Conservation (phyloP, 2,888 invertebrate species). For the Hartigia nigra region DNA sequence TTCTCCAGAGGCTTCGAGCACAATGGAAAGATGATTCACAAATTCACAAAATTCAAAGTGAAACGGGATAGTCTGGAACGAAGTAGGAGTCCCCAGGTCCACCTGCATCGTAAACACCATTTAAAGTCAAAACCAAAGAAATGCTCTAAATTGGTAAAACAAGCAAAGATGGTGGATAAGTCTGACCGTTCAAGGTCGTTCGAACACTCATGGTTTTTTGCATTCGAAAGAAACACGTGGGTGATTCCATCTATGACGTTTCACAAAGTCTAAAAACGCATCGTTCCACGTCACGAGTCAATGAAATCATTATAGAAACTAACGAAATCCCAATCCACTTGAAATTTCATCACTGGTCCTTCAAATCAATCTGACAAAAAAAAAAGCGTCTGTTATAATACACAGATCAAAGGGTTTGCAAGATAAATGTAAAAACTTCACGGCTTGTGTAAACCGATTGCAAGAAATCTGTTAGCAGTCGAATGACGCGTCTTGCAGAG, state of each 20-base stretch:
- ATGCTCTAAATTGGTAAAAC: neutral
- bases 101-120: neutral
- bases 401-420: neutral
- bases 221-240: neutral
- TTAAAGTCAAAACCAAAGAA: neutral
- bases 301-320: neutral
- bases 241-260: neutral
- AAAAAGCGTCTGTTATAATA: neutral
- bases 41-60: neutral
- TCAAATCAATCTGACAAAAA: neutral
- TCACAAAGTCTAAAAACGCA: neutral
- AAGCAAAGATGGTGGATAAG: neutral
- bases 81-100: neutral
- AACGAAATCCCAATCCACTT: neutral
- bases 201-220: neutral
- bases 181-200: neutral
- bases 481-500: conserved; percentile 45
- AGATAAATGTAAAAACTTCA: neutral
- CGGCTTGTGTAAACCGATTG: neutral
- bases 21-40: neutral
- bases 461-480: neutral
- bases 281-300: neutral
- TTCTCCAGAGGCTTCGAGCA: neutral
- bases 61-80: neutral
- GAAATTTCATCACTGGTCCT: neutral